These are phyloP conservation scores for Exocentrus adspersus DNA, from an alignment of 2,888 invertebrate species.

Conservation along the genomic window DNA sequence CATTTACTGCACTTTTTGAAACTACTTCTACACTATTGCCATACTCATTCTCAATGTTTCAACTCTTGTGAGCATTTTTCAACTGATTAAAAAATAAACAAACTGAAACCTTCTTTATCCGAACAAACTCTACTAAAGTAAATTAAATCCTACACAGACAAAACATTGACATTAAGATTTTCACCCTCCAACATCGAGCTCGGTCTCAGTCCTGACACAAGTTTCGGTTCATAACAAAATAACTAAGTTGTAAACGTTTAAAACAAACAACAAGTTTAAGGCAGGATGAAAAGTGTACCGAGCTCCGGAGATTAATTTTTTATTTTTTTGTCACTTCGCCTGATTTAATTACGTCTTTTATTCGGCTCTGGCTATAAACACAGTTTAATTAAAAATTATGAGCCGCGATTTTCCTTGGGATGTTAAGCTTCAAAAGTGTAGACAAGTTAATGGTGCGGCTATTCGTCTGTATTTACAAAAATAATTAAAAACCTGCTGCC, in stretches of 20 bases:
- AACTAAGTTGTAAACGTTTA: conserved; percentile 17
- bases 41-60: no score
- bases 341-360: conserved; percentile 14
- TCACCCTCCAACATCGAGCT: background rate
- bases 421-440: background rate
- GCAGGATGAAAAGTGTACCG: conserved; percentile 3
- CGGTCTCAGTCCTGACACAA: background rate
- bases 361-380: conserved; percentile 1
- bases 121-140: background rate
- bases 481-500: no score
- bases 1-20: no score
- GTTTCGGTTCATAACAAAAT: conserved; percentile 4
- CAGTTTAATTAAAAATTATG: conserved; percentile 16
- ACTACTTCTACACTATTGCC: no score
- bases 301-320: conserved; percentile 11
- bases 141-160: background rate
- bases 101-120: background rate
- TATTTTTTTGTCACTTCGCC: conserved; percentile 12
- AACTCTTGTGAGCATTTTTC: no score
- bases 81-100: no score
- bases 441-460: conserved; percentile 4
- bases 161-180: background rate
- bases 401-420: conserved; percentile 7
- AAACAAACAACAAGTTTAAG: conserved; percentile 9
- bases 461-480: background rate